Conservation (phyloP, 2,888 invertebrate genomes). For the Coecobrya sp. region DNA sequence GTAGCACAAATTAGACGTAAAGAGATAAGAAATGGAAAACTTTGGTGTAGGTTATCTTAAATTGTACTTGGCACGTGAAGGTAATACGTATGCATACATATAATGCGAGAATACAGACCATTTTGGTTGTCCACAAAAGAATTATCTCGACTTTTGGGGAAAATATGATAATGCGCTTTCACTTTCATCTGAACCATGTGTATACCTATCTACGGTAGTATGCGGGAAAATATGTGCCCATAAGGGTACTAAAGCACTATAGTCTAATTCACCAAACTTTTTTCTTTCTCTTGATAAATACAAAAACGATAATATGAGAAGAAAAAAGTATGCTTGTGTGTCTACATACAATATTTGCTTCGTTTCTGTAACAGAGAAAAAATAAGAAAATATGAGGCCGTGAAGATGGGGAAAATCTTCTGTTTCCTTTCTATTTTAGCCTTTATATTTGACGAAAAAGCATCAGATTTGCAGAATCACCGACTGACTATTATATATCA, state of each 20-base stretch:
- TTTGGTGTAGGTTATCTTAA: not conserved
- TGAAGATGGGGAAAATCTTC: slow-evolving; percentile 22
- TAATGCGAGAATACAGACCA: not conserved
- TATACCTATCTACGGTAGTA: too few species aligned
- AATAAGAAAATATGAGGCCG: not conserved
- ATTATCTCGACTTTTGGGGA: not conserved
- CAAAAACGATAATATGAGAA: not conserved
- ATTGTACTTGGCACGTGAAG: not conserved
- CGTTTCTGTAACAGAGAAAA: not conserved
- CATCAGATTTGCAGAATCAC: slow-evolving; percentile 5
- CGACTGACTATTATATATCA: not conserved
- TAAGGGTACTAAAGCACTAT: not conserved
- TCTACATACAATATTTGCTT: slow-evolving; percentile 51
- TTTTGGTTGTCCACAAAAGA: slow-evolving; percentile 4
- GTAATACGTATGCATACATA: not conserved
- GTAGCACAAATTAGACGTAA: not conserved
- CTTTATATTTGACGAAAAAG: slow-evolving; percentile 8
- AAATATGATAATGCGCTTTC: slow-evolving; percentile 21
- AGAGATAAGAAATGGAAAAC: not conserved
- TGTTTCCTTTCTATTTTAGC: not conserved
- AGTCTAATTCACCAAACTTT: not conserved
- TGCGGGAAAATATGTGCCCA: too few species aligned
- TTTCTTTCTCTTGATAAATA: not conserved
- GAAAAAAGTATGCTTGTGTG: not conserved
- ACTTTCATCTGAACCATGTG: not conserved